Conservation (phyloP, 2,888 invertebrate species). For the Euzetes globulus region DNA sequence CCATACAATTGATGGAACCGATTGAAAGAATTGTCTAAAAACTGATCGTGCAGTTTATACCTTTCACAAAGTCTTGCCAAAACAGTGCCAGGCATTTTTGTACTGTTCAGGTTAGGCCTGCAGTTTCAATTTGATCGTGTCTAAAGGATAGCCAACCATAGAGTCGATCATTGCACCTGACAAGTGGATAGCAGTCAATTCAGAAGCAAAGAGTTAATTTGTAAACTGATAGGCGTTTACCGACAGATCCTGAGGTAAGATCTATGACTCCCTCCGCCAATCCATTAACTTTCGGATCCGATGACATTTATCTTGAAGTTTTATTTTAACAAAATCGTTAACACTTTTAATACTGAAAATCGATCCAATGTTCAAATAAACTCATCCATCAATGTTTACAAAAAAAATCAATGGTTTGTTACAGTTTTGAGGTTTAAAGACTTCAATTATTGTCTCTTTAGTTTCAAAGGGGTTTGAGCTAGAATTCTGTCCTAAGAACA, state of each 20-base stretch:
- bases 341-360: too few relatives aligned
- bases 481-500: too few relatives aligned
- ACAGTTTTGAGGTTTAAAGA: too few relatives aligned
- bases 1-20: slow-evolving; percentile 52
- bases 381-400: too few relatives aligned
- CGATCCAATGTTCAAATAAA: too few relatives aligned
- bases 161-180: slow-evolving; percentile 85
- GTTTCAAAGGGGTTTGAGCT: too few relatives aligned
- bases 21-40: not conserved
- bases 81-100: slow-evolving; percentile 75
- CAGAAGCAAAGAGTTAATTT: too few relatives aligned
- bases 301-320: not conserved
- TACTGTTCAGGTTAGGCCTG: slow-evolving; percentile 92
- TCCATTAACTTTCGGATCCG: not conserved
- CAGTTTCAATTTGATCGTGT: slow-evolving; percentile 98
- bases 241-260: slow-evolving; percentile 36
- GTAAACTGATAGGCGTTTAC: not conserved
- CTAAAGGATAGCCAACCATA: slow-evolving; percentile 93
- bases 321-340: too few relatives aligned
- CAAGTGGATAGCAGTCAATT: too few relatives aligned
- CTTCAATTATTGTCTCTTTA: too few relatives aligned
- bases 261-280: slow-evolving; percentile 31
- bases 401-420: too few relatives aligned
- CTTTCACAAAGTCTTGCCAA: slow-evolving; percentile 67
- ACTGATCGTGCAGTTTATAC: not conserved